Conservation (phyloP, 1,140 invertebrate genomes). For the Samia ricini region DNA sequence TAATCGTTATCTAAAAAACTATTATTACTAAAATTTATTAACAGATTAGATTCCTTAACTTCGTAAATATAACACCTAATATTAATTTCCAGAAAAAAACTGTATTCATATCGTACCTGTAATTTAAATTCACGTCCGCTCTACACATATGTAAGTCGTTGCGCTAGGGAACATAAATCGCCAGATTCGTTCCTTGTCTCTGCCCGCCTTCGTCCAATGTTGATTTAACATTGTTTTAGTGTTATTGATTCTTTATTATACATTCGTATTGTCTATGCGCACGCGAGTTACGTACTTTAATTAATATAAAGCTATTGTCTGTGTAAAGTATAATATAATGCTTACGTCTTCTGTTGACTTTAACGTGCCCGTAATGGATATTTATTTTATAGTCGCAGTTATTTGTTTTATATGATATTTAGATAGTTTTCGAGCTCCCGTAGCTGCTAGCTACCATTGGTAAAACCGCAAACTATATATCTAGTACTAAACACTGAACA, state of each 20-base stretch:
- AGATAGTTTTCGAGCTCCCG: no score
- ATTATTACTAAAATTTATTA: no score
- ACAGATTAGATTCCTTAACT: no score
- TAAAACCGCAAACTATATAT: no score
- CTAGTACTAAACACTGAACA: no score
- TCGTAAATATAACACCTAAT: no score
- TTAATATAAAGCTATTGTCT: conserved; percentile 48
- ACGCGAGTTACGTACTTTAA: conserved; percentile 63
- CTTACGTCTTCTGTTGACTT: neutral
- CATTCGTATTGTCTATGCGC: conserved; percentile 67
- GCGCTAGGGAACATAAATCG: conserved; percentile 63
- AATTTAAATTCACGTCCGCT: conserved; percentile 22
- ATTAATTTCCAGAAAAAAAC: no score
- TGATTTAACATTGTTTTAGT: conserved; percentile 77
- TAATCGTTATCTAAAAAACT: no score
- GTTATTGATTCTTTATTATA: conserved; percentile 76
- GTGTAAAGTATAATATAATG: conserved; percentile 2
- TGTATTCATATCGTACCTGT: no score
- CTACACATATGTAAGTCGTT: conserved; percentile 53
- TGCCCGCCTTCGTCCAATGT: conserved; percentile 69
- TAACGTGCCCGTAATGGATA: neutral
- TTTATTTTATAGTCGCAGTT: neutral
- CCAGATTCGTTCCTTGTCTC: conserved; percentile 73
- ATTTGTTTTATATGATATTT: neutral
- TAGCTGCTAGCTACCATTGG: no score